Base-by-base conservation (phyloP, 2,888 invertebrate species). In the Eristalis pertinax region DNA sequence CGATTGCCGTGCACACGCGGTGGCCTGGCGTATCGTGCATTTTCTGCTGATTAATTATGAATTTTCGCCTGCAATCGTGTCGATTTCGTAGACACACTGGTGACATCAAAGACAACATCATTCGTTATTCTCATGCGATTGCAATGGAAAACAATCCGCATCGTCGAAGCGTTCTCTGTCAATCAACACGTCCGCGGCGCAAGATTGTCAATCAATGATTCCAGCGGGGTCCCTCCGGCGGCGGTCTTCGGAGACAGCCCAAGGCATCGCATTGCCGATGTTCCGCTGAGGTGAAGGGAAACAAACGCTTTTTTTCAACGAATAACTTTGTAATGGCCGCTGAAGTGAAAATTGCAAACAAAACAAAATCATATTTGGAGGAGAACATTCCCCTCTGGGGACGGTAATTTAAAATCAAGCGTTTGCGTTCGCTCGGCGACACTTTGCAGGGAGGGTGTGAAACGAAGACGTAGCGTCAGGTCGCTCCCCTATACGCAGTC, bases 291-390 rank as follows among this genome's bases (percentile, higher is more conserved):
- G 19, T 19, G 19, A 50, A 50, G 19, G 8, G 19, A 19, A 50
- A 50, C 50, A 19, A 50, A 50, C 60, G 67, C 29, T 65, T 78
- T 74, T 56, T n/a, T 73, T 78, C 81, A 62, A 65, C 35, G 68
- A 50, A 75, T 32, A 72, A 41, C 32, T 38, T 74, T 69, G 73
- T 82, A 73, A 86, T 86, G 72, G 63, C 43, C 64, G 78, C 75
- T 86, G 82, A 86, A 67, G 63, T 72, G 70, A 82, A 86, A 86
- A 86, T 86, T 82, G 68, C 86, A 19, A 32, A 32, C 32, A 8
- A 50, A 50, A 50, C 50, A 65, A 67, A 65, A 70, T 86, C 70
- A 72, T 29, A 72, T 86, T 75, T 58, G 78, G 62, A 69, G 70
- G 82, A 75, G 74, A 78, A 75, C 56, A 73, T 13, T 56, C 77